Percentiles rank a stretch among this genome's conserved stretches.
Conservation (phyloP, 2,113 vertebrate species). For the Trogon surrucura region DNA sequence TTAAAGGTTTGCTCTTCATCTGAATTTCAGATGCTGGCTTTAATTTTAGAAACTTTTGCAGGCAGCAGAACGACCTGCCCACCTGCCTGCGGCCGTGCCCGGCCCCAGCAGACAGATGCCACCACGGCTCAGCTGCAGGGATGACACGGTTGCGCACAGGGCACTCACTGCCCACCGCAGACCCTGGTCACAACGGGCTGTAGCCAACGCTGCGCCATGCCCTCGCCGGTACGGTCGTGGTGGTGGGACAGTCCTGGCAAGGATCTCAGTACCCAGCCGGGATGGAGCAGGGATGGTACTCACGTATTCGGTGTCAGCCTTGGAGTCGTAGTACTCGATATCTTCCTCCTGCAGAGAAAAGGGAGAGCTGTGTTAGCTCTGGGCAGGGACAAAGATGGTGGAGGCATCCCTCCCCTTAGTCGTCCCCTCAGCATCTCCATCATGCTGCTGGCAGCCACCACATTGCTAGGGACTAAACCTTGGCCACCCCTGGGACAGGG, state of each 20-base stretch:
- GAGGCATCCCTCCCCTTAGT: not conserved
- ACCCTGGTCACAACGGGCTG: accelerated
- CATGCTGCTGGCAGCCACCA: not conserved
- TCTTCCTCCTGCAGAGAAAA: conserved; percentile 86
- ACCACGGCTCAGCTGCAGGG: not conserved
- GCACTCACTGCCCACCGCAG: not conserved
- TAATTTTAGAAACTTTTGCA: conserved; percentile 80
- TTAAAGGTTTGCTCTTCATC: conserved; percentile 83
- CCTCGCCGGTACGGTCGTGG: too few relatives aligned
- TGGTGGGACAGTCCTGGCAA: not conserved
- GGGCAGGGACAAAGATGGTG: not conserved
- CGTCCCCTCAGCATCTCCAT: accelerated
- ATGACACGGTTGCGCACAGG: accelerated
- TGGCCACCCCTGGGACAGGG: accelerated
- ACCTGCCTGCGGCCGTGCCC: conserved; percentile 44
- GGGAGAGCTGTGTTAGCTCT: not conserved
- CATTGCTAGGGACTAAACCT: not conserved
- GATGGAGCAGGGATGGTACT: conserved; percentile 71
- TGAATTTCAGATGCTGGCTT: conserved; percentile 83
- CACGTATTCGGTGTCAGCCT: conserved; percentile 93
- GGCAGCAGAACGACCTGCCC: conserved; percentile 65
- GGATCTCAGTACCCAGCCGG: accelerated
- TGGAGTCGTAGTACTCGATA: conserved; percentile 96
- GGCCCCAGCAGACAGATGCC: not conserved
- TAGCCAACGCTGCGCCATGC: not conserved